These are phyloP conservation scores for Tenebrio molitor DNA, from an alignment of 1,140 invertebrate species.

Conservation along the genomic window DNA sequence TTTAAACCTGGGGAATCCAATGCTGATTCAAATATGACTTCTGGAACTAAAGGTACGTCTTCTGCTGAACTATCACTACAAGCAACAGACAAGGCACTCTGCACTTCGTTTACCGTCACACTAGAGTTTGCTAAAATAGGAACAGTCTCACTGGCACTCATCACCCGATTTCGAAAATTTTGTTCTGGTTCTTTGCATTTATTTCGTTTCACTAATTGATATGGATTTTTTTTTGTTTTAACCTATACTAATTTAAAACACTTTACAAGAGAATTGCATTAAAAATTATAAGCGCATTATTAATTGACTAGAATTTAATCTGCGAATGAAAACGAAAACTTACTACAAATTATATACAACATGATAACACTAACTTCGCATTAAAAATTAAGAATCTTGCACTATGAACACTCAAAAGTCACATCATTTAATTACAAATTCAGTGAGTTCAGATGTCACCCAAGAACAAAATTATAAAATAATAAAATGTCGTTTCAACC, in stretches of 20 bases:
- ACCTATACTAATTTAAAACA: constrained; percentile 15
- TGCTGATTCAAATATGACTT: constrained; percentile 75
- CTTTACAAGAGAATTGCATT: not conserved
- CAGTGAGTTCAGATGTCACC: constrained; percentile 1
- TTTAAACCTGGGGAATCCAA: constrained; percentile 83
- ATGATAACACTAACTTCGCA: constrained; percentile 15
- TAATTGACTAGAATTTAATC: constrained; percentile 47
- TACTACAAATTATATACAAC: constrained; percentile 22
- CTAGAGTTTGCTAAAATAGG: constrained; percentile 63
- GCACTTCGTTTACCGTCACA: constrained; percentile 58
- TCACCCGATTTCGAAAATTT: constrained; percentile 56
- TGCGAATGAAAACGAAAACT: constrained; percentile 1
- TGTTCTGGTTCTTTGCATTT: constrained; percentile 22
- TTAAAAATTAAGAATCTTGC: constrained; percentile 19
- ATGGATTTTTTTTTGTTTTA: constrained; percentile 21
- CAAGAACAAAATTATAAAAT: not conserved
- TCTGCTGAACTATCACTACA: constrained; percentile 67
- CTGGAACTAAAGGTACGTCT: constrained; percentile 77
- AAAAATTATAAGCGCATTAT: constrained; percentile 31
- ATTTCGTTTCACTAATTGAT: constrained; percentile 7
- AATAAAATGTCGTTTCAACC: constrained; percentile 1
- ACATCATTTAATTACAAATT: constrained; percentile 25
- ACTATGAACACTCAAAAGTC: constrained; percentile 25
- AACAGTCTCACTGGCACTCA: constrained; percentile 64
- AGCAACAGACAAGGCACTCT: constrained; percentile 61